Evolutionary conservation across 30 jellyfish, hydroid and myxozoan species (phyloP), one percentile per base, ranked within the genome.

Genomic region (Morbakka virulenta): DNA sequence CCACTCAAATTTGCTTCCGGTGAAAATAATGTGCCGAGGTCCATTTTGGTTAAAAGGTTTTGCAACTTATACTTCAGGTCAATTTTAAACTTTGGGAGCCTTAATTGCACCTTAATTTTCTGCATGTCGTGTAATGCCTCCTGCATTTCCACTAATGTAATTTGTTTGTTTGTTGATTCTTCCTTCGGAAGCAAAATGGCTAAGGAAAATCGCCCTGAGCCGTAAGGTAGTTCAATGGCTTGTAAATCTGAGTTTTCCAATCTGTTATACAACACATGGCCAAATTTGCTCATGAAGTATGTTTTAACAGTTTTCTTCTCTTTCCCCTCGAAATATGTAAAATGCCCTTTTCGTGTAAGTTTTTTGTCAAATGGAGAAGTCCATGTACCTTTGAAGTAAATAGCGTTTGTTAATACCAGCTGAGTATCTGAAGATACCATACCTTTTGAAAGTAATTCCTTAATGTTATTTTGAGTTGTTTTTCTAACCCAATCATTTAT

Each of bases 371-470:
- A 92, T 20, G 80, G 81, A 26, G 71, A 23, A 68, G 51, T 51
- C 98, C 98, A 92, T 20, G 25, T 13, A 11, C 89, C 98, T 21
- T 87, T 87, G 77, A 87, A 87, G 51, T 80, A 80, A 1, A 87
- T 78, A 11, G 95, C 96, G 49, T 87, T 87, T 6, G 94, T 64
- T 1, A 87, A n/a, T 3, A 87, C 94, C 63, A 80, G 20, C 52
- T 85, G 52, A 1, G 96, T 87, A 34, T 32, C 26, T 14, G 84
- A 4, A 11, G 84, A 27, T 27, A 87, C 31, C 14, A 24, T 32
- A n/a, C 76, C 81, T 4, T 23, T 28, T 31, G 71, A 26, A 4
- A 87, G 66, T n/a, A 87, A 34, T 51, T 79, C 48, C 27, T 31
- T 66, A 22, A 87, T 87, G 28, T 80, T 72, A 6, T 72, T 63